Percentiles rank a stretch among this genome's conserved stretches.
Conservation (phyloP, 1,140 invertebrate species). For the Macrosteles quadrilineatus region DNA sequence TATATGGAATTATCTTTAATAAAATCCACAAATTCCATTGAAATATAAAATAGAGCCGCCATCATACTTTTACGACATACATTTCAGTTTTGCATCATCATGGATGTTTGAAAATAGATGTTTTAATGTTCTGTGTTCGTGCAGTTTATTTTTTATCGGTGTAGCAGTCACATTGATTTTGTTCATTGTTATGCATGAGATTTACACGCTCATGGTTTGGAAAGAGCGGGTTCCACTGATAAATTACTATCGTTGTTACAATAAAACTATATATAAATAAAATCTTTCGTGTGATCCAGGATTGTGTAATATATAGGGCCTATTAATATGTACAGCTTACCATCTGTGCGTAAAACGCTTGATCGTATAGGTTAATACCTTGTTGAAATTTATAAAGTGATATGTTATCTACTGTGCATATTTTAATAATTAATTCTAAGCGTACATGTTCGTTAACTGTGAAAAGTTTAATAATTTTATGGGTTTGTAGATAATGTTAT, state of each 20-base stretch:
- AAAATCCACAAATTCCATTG: no score
- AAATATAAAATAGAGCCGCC: no score
- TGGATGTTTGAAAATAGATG: no score
- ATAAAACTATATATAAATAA: neutral
- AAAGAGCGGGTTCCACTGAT: conserved; percentile 4
- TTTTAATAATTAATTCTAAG: conserved; percentile 5
- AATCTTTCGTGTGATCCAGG: neutral
- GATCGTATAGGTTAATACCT: conserved; percentile 4
- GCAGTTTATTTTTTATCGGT: no score
- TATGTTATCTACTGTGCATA: conserved; percentile 1
- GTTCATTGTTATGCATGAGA: no score
- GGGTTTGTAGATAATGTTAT: conserved; percentile 7
- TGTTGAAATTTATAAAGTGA: neutral
- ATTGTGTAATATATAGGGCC: conserved; percentile 9
- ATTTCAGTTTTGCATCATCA: no score
- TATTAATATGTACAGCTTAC: neutral
- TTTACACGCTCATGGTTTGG: neutral
- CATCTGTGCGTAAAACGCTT: neutral
- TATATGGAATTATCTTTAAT: no score
- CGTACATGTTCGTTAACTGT: neutral
- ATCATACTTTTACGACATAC: no score
- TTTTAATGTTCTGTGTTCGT: no score
- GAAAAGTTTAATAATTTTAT: neutral
- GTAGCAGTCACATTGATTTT: no score
- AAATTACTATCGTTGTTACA: conserved; percentile 7